Conservation (phyloP, 1,140 invertebrate genomes). For the Lepidurus couesii region DNA sequence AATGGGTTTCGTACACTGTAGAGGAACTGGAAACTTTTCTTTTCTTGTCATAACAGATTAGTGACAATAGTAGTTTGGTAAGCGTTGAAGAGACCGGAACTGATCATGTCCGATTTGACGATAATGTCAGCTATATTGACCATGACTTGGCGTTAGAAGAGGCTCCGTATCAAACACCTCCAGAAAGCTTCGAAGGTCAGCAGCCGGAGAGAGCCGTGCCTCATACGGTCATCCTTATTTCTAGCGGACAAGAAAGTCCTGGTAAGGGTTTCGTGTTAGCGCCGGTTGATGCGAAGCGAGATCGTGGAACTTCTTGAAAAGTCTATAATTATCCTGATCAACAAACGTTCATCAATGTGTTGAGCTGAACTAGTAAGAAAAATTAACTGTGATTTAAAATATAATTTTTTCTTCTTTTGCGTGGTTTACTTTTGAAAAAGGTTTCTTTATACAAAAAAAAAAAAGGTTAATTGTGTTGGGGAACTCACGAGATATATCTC, state of each 20-base stretch:
- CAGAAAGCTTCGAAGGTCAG: background rate
- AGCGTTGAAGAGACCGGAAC: constrained; percentile 54
- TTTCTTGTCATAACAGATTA: constrained; percentile 44
- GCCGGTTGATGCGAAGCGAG: background rate
- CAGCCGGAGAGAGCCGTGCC: background rate
- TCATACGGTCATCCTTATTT: background rate
- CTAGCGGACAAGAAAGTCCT: background rate
- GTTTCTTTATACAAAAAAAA: no score
- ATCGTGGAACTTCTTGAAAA: background rate
- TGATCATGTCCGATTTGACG: constrained; percentile 46
- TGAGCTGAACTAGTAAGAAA: no score
- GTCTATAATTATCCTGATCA: background rate
- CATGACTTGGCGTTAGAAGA: constrained; percentile 25
- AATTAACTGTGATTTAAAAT: no score
- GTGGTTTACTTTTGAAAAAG: no score
- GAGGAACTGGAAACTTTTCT: constrained; percentile 34
- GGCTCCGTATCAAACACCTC: background rate
- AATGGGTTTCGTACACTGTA: no score
- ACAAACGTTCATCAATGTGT: no score
- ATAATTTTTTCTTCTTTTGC: no score
- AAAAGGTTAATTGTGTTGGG: no score
- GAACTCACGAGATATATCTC: no score
- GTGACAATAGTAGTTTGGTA: constrained; percentile 46
- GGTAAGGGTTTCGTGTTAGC: background rate
- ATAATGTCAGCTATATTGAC: constrained; percentile 45